Base-by-base conservation (phyloP, 1,140 invertebrate genomes). In the Musca vetustissima region DNA sequence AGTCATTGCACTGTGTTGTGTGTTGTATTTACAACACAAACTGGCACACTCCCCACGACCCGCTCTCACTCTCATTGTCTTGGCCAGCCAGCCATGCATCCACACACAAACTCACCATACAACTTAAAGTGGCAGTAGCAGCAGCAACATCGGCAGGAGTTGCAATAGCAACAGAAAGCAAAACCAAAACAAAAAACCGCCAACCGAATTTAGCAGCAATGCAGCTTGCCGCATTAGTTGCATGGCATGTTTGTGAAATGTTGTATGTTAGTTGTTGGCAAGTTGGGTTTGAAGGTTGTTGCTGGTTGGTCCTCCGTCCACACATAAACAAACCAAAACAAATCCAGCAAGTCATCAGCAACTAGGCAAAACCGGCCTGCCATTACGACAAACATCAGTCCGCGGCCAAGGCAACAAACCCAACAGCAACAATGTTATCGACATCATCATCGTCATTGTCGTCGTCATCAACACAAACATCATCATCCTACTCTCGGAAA, bases 1-100 rank as follows among this genome's bases (percentile, higher is more conserved):
- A 74, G 75, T 74, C 76, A 75, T 73, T 74, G 74, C 75, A 77
- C 74, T 74, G 64, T 28, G 43, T 24, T 21, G 50, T 53, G 50
- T 53, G 22, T 53, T 65, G 65, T 57, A 47, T 36, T 66, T 61
- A 61, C 57, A 61, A 36, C 28, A 61, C 3, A 52, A 19, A 52
- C 21, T 52, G 49, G 64, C 50, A 53, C n/a, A 17, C 50, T 17
- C 22, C 17, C 9, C 50, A 19, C 17, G 8, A 13, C 50, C 17
- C 50, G 22, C n/a, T 19, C 50, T 21, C 50, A 53, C 22, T 17
- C 50, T 9, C 50, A 53, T 28, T 28, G 8, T 28, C 28, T 28
- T 28, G 8, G 28, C 28, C 19, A 48, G 15, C n/a, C n/a, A n/a
- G n/a, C n/a, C n/a, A n/a, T n/a, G n/a, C 61, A 64, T 19, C 14